Conservation (phyloP, 2,113 vertebrate genomes). For the Conger conger region DNA sequence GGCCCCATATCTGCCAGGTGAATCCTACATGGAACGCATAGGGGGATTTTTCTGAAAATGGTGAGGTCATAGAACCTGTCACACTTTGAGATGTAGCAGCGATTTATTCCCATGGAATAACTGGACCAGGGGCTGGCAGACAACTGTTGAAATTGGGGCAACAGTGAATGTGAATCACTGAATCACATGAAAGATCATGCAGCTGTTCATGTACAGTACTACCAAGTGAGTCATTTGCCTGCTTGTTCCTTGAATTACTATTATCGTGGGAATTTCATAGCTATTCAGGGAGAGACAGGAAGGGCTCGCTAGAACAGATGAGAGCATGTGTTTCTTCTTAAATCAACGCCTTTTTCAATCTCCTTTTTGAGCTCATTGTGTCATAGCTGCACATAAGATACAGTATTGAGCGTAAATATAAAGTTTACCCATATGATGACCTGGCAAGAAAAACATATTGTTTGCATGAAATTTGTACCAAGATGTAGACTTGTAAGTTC, state of each 20-base stretch:
- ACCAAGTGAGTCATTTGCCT: neutral
- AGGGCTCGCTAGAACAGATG: neutral
- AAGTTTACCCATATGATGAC: too few relatives aligned
- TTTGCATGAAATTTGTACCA: too few relatives aligned
- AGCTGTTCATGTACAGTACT: neutral
- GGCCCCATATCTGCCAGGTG: neutral
- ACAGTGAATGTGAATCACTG: neutral
- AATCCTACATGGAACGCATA: neutral
- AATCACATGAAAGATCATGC: too few relatives aligned
- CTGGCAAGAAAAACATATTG: too few relatives aligned
- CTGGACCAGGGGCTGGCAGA: neutral
- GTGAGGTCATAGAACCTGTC: neutral
- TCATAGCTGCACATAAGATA: too few relatives aligned
- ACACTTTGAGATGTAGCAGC: neutral
- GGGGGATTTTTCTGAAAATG: neutral
- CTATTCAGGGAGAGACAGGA: neutral
- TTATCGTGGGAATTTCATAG: neutral
- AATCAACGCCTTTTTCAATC: too few relatives aligned
- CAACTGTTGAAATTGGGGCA: neutral
- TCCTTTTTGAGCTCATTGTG: too few relatives aligned
- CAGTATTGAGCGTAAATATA: too few relatives aligned
- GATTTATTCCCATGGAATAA: neutral
- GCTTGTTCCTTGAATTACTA: neutral
- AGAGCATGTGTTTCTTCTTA: too few relatives aligned
- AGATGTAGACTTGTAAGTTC: neutral